Base-by-base conservation (phyloP, 2,888 invertebrate species). In the Ormyrus rosae region DNA sequence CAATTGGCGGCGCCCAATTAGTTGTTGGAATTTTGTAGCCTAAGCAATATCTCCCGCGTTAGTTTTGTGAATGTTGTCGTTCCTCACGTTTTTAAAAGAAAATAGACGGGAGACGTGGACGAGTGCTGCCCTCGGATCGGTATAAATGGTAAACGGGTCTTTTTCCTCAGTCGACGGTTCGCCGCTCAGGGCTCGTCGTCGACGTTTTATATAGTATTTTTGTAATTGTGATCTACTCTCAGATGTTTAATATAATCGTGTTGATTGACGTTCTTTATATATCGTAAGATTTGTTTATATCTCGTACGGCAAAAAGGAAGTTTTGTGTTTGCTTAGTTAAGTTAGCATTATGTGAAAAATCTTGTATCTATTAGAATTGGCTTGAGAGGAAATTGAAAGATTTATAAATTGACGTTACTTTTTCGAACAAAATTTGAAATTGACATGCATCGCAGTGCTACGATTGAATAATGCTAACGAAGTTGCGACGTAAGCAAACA, bases 21-120 rank as follows among this genome's bases (percentile, higher is more conserved):
- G 88, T 89, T 89, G 88, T 89, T 89, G 89, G 86, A 89, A 88
- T 88, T 89, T 88, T 87, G 87, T 88, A 88, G 87, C 85, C 83
- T 88, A 87, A 86, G 84, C 84, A 85, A 87, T 88, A 88, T 86
- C 87, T 88, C 86, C 73, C 77, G 67, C 86, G 86, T 80, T 88
- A 89, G 88, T 88, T 79, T 88, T 84, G 82, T 83, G 85, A 88
- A 87, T 89, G 89, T 89, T 89, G 87, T 87, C 86, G 86, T 84
- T 83, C 83, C 77, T 81, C 83, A 81, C 83, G 82, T 83, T 83
- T 78, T 45, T 71, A 71, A 76, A 48, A 13, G 13, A 13, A 34
- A 34, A 34, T 34, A 72, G 56, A 13, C 68, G 63, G 73, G 46
- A 68, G 34, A 63, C 8, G 13, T 34, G 58, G 13, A 50, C n/a